phyloP scores from a whole-genome alignment of 1,140 invertebrate species.

The Phymorhynchus buccinoides region DNA sequence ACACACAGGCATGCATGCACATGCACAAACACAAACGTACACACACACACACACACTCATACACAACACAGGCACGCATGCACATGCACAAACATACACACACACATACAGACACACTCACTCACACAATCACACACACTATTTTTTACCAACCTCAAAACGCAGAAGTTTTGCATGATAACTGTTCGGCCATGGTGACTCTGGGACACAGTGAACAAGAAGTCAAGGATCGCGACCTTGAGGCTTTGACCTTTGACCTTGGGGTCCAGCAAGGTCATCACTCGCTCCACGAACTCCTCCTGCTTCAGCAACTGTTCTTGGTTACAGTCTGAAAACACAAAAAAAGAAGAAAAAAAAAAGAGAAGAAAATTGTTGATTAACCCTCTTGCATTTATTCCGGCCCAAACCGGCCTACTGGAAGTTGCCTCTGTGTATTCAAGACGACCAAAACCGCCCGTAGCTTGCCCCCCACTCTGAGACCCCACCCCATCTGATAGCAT shows the following conservation, averaged over 20 bases:
- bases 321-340: slow-evolving; percentile 66
- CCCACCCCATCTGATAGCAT: too few relatives aligned
- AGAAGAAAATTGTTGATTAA: too few relatives aligned
- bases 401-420: too few relatives aligned
- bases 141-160: slow-evolving; percentile 50
- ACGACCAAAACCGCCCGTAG: too few relatives aligned
- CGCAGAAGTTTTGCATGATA: slow-evolving; percentile 57
- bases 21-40: neutral
- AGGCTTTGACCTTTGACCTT: slow-evolving; percentile 61
- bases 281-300: slow-evolving; percentile 46
- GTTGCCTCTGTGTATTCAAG: too few relatives aligned
- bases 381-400: too few relatives aligned
- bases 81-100: neutral
- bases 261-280: slow-evolving; percentile 55
- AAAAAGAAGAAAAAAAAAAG: too few relatives aligned
- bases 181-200: slow-evolving; percentile 53
- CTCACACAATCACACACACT: neutral
- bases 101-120: neutral
- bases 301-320: slow-evolving; percentile 55
- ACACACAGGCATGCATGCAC: too few relatives aligned
- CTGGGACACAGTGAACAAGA: slow-evolving; percentile 61
- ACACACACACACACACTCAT: neutral
- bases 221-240: slow-evolving; percentile 53
- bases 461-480: too few relatives aligned
- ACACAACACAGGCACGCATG: too few relatives aligned